These are phyloP conservation scores for Pristiophorus japonicus DNA, from an alignment of 2,113 vertebrate species.

Conservation along the genomic window DNA sequence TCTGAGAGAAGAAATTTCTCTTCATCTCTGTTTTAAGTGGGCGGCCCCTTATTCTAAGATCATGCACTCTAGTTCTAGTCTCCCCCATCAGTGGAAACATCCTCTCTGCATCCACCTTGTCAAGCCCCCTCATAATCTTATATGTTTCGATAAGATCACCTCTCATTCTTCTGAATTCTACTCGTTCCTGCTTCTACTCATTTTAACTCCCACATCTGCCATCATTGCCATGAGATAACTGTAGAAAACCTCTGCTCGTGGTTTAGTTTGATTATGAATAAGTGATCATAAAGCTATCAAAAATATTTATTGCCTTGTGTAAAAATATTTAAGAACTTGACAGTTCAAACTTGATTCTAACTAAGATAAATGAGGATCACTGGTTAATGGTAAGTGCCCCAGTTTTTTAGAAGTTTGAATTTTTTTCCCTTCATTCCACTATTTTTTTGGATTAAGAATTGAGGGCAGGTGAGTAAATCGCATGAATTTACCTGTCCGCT, in stretches of 20 bases:
- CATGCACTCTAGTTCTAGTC: no score
- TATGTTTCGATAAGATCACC: no score
- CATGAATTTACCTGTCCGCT: neutral
- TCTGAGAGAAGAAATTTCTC: no score
- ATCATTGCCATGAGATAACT: neutral
- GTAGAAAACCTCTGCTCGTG: neutral
- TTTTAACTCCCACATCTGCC: neutral
- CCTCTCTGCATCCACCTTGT: no score
- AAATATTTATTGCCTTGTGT: neutral
- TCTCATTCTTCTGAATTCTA: no score
- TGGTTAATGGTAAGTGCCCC: neutral
- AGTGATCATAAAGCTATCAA: neutral
- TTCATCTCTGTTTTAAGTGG: no score
- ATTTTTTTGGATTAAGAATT: neutral
- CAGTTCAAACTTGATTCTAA: neutral
- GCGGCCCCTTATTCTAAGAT: no score
- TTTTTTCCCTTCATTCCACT: neutral
- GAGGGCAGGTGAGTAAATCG: neutral
- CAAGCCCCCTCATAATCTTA: no score
- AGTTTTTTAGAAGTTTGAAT: neutral
- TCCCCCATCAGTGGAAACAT: no score
- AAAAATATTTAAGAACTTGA: neutral
- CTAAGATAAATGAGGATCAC: neutral
- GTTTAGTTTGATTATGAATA: neutral
- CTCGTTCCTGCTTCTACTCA: neutral